A percentile compares a stretch with the other conserved stretches of the same genome.
phyloP scores from a whole-genome alignment of 1,140 invertebrate genomes.

The Diuraphis noxia region DNA sequence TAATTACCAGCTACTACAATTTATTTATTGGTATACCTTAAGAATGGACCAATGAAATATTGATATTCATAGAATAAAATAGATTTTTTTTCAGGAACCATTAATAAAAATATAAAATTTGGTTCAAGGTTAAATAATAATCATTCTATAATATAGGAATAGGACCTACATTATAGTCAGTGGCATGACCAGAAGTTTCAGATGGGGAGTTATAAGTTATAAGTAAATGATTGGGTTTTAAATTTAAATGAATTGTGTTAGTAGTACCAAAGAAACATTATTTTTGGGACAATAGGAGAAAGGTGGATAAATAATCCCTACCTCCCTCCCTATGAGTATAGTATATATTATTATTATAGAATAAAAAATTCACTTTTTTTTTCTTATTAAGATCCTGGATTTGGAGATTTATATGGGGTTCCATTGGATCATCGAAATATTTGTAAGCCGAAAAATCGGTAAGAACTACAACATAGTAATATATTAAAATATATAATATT shows the following conservation, averaged over 20 bases:
- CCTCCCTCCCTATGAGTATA: too few species aligned
- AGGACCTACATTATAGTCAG: too few species aligned
- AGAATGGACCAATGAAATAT: too few species aligned
- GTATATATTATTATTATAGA: background rate
- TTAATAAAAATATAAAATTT: background rate
- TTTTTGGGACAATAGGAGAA: too few species aligned
- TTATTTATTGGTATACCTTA: too few species aligned
- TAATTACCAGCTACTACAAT: too few species aligned
- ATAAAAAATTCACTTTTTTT: constrained; percentile 49
- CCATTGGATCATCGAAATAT: constrained; percentile 73
- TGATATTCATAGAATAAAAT: background rate
- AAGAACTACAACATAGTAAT: constrained; percentile 24
- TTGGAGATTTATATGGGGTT: constrained; percentile 69
- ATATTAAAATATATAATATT: background rate
- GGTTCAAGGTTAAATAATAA: background rate
- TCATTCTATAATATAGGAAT: background rate
- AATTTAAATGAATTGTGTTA: too few species aligned
- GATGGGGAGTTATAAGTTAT: too few species aligned
- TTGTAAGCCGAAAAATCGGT: constrained; percentile 69
- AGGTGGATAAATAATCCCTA: too few species aligned
- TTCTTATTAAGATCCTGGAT: constrained; percentile 66
- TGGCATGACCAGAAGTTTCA: too few species aligned
- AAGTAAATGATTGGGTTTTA: too few species aligned
- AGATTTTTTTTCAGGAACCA: background rate
- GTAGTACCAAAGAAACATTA: too few species aligned